Evolutionary conservation across 1,140 invertebrate species (phyloP).

Genomic region (Drosophila pachea): DNA sequence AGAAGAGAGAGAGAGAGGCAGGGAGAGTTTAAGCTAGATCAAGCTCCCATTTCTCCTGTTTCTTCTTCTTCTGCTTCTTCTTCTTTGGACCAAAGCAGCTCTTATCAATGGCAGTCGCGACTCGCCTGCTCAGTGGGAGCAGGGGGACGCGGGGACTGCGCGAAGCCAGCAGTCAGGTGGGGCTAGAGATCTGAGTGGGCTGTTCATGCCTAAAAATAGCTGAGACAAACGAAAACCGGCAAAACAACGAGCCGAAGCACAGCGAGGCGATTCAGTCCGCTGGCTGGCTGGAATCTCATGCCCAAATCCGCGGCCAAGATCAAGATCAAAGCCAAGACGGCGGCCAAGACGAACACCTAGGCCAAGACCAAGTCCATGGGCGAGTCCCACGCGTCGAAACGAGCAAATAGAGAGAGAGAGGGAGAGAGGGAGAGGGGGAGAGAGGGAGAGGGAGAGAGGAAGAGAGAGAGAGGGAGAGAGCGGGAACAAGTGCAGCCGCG

Average conservation of each 20-base stretch:
- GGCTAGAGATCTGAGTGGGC: too few species aligned
- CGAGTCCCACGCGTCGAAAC: conserved; percentile 44
- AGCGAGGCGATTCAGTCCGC: too few species aligned
- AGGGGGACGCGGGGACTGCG: too few species aligned
- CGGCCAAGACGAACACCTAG: conserved; percentile 28
- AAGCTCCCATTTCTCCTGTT: not conserved
- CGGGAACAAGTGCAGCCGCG: not conserved
- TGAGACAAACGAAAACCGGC: conserved; percentile 8
- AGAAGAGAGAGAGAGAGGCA: too few species aligned
- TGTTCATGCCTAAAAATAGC: conserved; percentile 43
- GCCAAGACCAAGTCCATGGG: conserved; percentile 12
- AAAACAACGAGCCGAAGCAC: not conserved
- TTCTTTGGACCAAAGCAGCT: not conserved
- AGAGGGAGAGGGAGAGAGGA: not conserved
- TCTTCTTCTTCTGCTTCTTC: not conserved
- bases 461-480: not conserved
- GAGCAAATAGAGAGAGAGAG: conserved; percentile 3
- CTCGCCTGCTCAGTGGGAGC: not conserved
- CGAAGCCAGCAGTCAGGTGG: too few species aligned
- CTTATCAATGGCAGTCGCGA: not conserved
- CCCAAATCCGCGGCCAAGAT: not conserved
- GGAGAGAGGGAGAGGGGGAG: not conserved
- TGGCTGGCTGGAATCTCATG: too few species aligned
- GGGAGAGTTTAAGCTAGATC: too few species aligned
- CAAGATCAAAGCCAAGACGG: conserved; percentile 6